phyloP scores from a whole-genome alignment of 2,113 vertebrate species.

The Hystrix cristata region DNA sequence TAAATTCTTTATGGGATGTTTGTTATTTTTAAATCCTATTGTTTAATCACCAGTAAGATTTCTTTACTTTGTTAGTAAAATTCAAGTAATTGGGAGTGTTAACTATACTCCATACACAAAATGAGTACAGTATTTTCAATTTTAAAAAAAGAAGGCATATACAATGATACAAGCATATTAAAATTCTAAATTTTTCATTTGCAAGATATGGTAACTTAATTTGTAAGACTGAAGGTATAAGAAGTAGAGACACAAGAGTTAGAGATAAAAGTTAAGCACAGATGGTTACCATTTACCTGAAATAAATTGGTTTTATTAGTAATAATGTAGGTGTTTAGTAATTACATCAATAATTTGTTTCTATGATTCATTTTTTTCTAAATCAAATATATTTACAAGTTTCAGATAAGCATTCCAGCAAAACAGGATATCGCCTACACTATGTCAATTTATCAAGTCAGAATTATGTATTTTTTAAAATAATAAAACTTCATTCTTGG shows the following conservation, averaged over 20 bases:
- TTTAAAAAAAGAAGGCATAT: background rate
- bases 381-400: slow-evolving; percentile 12
- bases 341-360: background rate
- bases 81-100: background rate
- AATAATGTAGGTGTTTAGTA: background rate
- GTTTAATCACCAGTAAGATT: background rate
- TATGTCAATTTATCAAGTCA: background rate
- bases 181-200: background rate
- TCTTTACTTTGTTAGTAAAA: slow-evolving; percentile 22
- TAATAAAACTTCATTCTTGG: background rate
- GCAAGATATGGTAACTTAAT: background rate
- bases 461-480: background rate
- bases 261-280: background rate
- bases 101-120: background rate
- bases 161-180: background rate
- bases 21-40: slow-evolving; percentile 49
- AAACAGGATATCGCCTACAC: background rate
- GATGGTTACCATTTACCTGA: background rate
- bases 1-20: background rate
- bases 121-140: background rate
- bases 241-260: background rate
- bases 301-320: background rate
- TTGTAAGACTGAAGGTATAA: background rate
- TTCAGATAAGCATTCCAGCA: background rate
- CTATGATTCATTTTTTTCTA: background rate